Percentiles rank a stretch among this genome's conserved stretches.
Evolutionary conservation across 2,888 invertebrate genomes (phyloP).

Genomic region (Ichneumoninae sp.): DNA sequence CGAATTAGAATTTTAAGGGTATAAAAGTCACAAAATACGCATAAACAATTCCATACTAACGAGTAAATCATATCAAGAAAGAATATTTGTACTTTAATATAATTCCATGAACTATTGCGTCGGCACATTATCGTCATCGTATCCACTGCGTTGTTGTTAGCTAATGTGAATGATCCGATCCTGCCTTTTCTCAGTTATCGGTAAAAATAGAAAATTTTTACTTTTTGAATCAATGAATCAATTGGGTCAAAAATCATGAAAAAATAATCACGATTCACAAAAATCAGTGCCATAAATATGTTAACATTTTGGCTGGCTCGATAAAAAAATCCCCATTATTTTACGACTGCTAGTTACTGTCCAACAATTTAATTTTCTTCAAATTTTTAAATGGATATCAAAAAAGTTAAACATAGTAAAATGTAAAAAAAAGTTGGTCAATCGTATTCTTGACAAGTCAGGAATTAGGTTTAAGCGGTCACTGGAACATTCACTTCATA

Average conservation of each 20-base stretch:
- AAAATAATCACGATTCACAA: neutral
- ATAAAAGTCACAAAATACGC: slow-evolving; percentile 5
- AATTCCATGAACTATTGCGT: slow-evolving; percentile 28
- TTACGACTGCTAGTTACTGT: neutral
- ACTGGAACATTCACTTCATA: slow-evolving; percentile 23
- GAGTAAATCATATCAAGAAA: slow-evolving; percentile 33
- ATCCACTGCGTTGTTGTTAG: slow-evolving; percentile 6
- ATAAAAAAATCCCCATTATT: neutral
- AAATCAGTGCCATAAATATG: neutral
- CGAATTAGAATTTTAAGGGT: slow-evolving; percentile 40
- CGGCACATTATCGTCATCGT: slow-evolving; percentile 24
- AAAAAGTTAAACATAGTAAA: neutral
- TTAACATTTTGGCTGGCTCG: neutral
- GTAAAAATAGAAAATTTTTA: neutral
- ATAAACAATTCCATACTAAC: slow-evolving; percentile 29
- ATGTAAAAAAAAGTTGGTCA: neutral
- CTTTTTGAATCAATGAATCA: neutral
- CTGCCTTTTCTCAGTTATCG: neutral
- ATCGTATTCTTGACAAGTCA: neutral
- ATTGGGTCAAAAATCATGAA: neutral
- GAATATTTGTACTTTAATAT: slow-evolving; percentile 53
- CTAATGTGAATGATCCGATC: neutral
- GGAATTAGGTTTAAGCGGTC: neutral
- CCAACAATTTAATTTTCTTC: neutral
- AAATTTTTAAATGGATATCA: neutral